A percentile compares a stretch with the other conserved stretches of the same genome.
phyloP scores from a whole-genome alignment of 2,888 invertebrate genomes.

The Leistus spinibarbis region DNA sequence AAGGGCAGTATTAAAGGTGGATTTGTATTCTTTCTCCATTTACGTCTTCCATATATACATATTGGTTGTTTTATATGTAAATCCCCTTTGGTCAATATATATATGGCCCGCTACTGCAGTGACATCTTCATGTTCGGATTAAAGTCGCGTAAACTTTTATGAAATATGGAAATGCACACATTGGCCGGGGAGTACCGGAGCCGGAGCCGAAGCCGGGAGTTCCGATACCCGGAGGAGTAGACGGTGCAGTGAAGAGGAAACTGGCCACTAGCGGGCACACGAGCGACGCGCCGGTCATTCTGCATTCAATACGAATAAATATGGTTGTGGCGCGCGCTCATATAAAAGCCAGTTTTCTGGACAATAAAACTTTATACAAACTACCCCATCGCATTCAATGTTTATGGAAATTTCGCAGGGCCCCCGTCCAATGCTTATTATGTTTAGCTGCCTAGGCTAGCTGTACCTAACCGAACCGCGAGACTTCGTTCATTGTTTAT shows the following conservation, averaged over 20 bases:
- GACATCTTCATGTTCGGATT: constrained; percentile 20
- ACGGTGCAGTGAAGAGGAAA: not conserved
- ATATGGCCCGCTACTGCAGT: not conserved
- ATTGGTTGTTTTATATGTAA: no score
- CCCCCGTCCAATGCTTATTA: constrained; percentile 31
- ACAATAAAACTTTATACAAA: constrained; percentile 55
- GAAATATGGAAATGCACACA: constrained; percentile 54
- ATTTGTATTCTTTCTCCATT: no score
- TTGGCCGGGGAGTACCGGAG: not conserved
- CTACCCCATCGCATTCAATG: constrained; percentile 52
- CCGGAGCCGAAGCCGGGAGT: not conserved
- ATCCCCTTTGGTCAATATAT: constrained; percentile 20
- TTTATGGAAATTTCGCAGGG: constrained; percentile 51
- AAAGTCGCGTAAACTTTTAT: constrained; percentile 50
- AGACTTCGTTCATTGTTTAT: not conserved
- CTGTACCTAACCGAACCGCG: not conserved
- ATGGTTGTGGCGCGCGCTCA: constrained; percentile 48
- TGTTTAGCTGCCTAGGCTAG: not conserved
- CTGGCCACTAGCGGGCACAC: not conserved
- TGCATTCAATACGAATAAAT: constrained; percentile 49
- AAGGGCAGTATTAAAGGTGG: no score
- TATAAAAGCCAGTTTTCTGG: constrained; percentile 53
- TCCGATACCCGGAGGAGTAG: not conserved
- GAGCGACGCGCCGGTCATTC: constrained; percentile 37
- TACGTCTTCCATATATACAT: no score